Evolutionary conservation across 92 coral and sea anemone genomes (phyloP), one percentile per base, ranked within the genome.

Genomic region (Epizoanthus ramosus): DNA sequence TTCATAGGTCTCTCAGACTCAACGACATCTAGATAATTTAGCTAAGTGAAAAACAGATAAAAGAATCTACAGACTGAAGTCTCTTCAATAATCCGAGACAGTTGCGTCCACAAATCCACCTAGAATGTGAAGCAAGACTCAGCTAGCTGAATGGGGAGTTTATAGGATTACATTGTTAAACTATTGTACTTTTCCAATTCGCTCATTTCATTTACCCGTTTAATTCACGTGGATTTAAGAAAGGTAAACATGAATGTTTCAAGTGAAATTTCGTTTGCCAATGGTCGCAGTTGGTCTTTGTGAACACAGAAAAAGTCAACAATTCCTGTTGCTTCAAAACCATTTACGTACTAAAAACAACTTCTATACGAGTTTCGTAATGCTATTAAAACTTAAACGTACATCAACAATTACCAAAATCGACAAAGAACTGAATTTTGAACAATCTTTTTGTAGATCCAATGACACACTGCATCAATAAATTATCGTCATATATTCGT

Each of bases 161-260:
- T 57, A 75, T 56, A 28, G 66, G 80, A 75, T 75, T 75, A 75
- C 19, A 8, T 52, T 18, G 64, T 66, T 75, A 75, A 75, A 59
- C 60, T 75, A 75, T 57, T 15, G 60, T 25, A 33, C 24, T 56
- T 74, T 75, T 75, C 80, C 50, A 7, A 75, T 75, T 75, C 80
- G 66, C 31, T 57, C 80, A 14, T 35, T 24, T 57, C 39, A 57
- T 57, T 50, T 75, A 35, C 80, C 47, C 17, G 47, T 75, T 58
- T 57, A 65, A 58, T 75, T 75, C 80, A 75, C 80, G 80, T 75
- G 80, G 80, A 77, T 61, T 37, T 17, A 53, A 39, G 58, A 61
- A 77, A 77, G 28, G 82, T 77, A 77, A 77, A 77, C 82, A 77
- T 4, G 71, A 61, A 43, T 63, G 70, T 75, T 75, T 77, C 82